phyloP scores from a whole-genome alignment of 2,797 vertebrate genomes.

The Sebastes matsubarae region DNA sequence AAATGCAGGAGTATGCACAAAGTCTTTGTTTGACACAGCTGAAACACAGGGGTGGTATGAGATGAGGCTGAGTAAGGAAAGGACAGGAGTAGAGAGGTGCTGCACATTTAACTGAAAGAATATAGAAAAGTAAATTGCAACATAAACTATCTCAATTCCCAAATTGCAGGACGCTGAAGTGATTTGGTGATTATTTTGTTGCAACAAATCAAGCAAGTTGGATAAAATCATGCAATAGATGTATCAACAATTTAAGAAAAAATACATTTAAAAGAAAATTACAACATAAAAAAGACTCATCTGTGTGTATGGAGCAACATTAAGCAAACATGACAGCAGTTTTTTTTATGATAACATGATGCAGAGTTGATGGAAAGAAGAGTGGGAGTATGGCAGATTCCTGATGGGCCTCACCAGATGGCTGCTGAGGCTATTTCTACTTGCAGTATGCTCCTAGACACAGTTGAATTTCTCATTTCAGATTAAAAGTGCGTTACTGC shows the following conservation, averaged over 20 bases:
- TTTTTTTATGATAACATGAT: slow-evolving; percentile 16
- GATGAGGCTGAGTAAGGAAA: background rate
- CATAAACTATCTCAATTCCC: background rate
- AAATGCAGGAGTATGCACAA: slow-evolving; percentile 18
- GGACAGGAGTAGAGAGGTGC: background rate
- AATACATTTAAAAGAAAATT: background rate
- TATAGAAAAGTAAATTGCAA: background rate
- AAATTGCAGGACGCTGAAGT: background rate
- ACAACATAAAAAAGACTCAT: background rate
- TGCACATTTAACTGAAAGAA: background rate
- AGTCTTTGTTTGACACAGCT: slow-evolving; percentile 18
- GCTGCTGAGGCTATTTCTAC: slow-evolving; percentile 19
- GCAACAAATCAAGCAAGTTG: background rate
- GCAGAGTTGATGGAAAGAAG: slow-evolving; percentile 28
- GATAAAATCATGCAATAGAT: background rate
- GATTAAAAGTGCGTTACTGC: slow-evolving; percentile 13
- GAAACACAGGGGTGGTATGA: background rate
- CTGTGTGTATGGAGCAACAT: background rate
- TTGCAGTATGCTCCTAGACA: slow-evolving; percentile 31
- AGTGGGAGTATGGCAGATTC: slow-evolving; percentile 56
- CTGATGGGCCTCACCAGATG: slow-evolving; percentile 64
- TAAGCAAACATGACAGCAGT: background rate
- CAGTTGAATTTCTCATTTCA: slow-evolving; percentile 23
- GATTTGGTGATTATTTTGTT: background rate
- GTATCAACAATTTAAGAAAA: background rate